Conservation (phyloP, 2,797 vertebrate genomes). For the Catamblyrhynchus diadema region DNA sequence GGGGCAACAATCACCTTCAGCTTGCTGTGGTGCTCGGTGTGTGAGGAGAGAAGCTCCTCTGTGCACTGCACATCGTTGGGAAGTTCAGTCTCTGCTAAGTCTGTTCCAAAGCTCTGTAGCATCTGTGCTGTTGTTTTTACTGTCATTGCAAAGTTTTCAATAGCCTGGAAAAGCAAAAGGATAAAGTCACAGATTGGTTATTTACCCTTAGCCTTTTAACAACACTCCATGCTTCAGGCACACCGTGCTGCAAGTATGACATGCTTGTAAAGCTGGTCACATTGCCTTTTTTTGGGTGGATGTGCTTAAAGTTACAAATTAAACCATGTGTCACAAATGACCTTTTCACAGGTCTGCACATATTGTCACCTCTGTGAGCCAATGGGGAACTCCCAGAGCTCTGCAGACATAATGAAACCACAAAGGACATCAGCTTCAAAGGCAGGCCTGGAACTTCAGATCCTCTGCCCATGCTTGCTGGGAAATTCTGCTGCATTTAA, state of each 20-base stretch:
- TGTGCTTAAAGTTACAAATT: background rate
- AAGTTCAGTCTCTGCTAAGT: slow-evolving; percentile 87
- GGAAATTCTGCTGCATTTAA: background rate
- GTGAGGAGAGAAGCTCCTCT: slow-evolving; percentile 85
- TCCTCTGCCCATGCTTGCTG: background rate
- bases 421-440: background rate
- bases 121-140: slow-evolving; percentile 92
- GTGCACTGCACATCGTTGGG: slow-evolving; percentile 88
- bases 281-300: background rate
- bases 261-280: background rate
- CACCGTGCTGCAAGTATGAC: background rate
- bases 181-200: background rate
- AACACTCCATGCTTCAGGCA: background rate
- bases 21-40: slow-evolving; percentile 82
- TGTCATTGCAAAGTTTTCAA: slow-evolving; percentile 94
- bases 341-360: background rate
- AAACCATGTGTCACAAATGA: background rate
- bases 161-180: slow-evolving; percentile 78
- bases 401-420: background rate
- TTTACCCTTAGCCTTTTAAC: background rate
- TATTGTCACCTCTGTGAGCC: background rate
- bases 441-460: background rate
- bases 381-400: background rate
- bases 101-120: slow-evolving; percentile 87
- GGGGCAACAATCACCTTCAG: slow-evolving; percentile 80